These are phyloP conservation scores for Melitaea athalia DNA, from an alignment of 2,888 invertebrate genomes.

Conservation along the genomic window DNA sequence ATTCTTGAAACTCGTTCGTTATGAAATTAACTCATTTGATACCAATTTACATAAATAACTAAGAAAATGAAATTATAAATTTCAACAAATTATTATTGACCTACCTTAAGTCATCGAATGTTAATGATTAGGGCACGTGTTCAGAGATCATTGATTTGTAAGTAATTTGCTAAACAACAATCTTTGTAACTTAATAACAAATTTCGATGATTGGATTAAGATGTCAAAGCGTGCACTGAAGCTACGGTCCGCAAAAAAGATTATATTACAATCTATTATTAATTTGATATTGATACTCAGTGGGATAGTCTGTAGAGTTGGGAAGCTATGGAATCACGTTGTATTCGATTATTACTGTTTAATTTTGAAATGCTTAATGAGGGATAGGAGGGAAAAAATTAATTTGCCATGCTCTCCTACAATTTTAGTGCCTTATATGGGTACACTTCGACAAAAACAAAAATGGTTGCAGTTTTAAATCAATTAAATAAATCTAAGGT, in stretches of 20 bases:
- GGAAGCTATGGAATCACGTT: background rate
- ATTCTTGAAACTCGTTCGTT: slow-evolving; percentile 3
- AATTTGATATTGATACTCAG: slow-evolving; percentile 58
- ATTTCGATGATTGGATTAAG: slow-evolving; percentile 78
- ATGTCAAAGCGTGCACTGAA: slow-evolving; percentile 67
- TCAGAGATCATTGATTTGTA: slow-evolving; percentile 53
- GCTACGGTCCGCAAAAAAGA: slow-evolving; percentile 71
- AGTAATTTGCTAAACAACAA: slow-evolving; percentile 60
- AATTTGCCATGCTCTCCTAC: too few relatives aligned
- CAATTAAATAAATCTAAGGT: too few relatives aligned
- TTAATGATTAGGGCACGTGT: slow-evolving; percentile 60
- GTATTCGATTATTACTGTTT: background rate
- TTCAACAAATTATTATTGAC: slow-evolving; percentile 47
- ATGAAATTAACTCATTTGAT: slow-evolving; percentile 9
- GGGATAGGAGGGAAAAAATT: too few relatives aligned
- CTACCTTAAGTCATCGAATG: slow-evolving; percentile 68
- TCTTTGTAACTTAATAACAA: slow-evolving; percentile 65
- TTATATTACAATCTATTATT: slow-evolving; percentile 55
- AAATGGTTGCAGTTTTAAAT: too few relatives aligned
- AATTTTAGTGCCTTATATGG: too few relatives aligned
- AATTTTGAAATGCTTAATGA: background rate
- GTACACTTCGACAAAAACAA: too few relatives aligned
- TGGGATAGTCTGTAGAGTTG: background rate
- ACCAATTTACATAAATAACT: slow-evolving; percentile 33
- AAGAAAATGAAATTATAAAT: slow-evolving; percentile 27